These are phyloP conservation scores for Crax fasciolata DNA, from an alignment of 2,797 vertebrate genomes.

Conservation along the genomic window DNA sequence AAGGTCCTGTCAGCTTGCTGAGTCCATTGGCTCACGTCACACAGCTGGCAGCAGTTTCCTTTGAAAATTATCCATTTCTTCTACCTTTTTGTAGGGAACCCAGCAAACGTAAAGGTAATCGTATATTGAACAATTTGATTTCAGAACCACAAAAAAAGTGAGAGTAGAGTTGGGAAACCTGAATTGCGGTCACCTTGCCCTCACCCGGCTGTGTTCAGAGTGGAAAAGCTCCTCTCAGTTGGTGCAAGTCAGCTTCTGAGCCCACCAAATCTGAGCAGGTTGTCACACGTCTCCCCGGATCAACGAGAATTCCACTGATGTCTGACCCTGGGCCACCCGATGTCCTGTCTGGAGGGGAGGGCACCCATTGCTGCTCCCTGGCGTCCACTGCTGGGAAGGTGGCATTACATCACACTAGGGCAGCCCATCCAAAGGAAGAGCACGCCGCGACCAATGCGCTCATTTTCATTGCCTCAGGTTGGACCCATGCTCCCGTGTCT, in stretches of 20 bases:
- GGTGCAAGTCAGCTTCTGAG: neutral
- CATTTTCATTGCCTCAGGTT: neutral
- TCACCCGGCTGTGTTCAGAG: neutral
- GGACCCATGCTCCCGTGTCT: conserved; percentile 11
- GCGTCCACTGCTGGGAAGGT: neutral
- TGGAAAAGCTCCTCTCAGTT: neutral
- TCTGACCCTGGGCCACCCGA: neutral
- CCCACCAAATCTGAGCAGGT: neutral
- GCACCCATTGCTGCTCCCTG: conserved; percentile 3
- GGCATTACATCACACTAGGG: neutral
- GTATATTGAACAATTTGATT: neutral
- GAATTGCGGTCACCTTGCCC: neutral
- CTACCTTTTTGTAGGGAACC: neutral
- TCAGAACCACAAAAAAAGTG: neutral
- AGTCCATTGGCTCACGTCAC: neutral
- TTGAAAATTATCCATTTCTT: neutral
- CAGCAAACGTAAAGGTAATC: neutral
- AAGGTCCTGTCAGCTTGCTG: neutral
- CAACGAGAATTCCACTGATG: neutral
- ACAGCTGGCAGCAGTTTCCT: neutral
- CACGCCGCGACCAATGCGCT: neutral
- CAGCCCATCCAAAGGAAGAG: conserved; percentile 9
- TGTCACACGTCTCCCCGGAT: neutral
- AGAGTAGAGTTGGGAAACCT: neutral
- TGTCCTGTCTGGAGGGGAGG: neutral